Conservation (phyloP, 2,113 vertebrate species). For the Galeopterus variegatus region DNA sequence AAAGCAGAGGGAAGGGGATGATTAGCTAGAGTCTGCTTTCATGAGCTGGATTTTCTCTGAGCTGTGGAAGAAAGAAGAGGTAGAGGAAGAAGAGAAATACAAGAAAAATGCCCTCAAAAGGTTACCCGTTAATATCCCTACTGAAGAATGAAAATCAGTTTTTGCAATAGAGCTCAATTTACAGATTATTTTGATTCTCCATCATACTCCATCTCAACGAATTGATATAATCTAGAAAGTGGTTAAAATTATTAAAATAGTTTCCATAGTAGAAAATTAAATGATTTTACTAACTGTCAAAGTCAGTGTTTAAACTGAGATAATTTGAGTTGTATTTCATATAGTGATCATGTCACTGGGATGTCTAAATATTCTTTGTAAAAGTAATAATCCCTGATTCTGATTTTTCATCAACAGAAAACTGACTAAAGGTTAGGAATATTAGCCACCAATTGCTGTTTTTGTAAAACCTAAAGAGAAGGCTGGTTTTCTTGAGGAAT, state of each 20-base stretch:
- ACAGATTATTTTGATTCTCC: constrained; percentile 79
- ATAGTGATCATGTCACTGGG: constrained; percentile 79
- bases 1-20: constrained; percentile 54
- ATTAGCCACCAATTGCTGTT: constrained; percentile 53
- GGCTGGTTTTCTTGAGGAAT: neutral
- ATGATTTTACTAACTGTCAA: constrained; percentile 83
- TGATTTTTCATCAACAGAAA: constrained; percentile 79
- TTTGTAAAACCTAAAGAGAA: constrained; percentile 63
- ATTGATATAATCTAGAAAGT: constrained; percentile 76
- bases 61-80: constrained; percentile 28
- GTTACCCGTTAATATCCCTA: neutral
- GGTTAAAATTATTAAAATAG: constrained; percentile 81
- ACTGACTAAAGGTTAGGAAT: constrained; percentile 72
- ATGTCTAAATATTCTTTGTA: constrained; percentile 81
- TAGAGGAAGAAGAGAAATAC: constrained; percentile 42
- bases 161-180: constrained; percentile 61
- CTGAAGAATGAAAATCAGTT: constrained; percentile 56
- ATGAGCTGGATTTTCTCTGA: constrained; percentile 56
- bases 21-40: constrained; percentile 67
- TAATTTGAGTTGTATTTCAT: constrained; percentile 82
- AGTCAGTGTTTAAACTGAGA: constrained; percentile 80
- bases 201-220: constrained; percentile 73
- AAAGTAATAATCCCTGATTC: constrained; percentile 76
- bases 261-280: constrained; percentile 82
- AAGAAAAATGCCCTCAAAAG: neutral